These are phyloP conservation scores for Neopipo cinnamomea DNA, from an alignment of 2,113 vertebrate genomes.

Conservation along the genomic window DNA sequence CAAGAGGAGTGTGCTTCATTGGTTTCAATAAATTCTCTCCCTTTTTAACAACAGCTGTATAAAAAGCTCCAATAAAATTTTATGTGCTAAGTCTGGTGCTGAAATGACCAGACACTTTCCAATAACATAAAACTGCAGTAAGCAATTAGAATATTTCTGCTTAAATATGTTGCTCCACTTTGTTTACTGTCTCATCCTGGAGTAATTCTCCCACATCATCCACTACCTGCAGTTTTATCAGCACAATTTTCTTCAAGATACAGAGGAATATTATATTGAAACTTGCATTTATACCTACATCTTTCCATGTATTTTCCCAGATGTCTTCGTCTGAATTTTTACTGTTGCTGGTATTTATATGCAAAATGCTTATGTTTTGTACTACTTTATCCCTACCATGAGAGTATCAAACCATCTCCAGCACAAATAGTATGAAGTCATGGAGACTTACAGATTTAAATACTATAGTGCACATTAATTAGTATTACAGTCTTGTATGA, in stretches of 20 bases:
- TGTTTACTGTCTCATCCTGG: slow-evolving; percentile 1
- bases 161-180: slow-evolving; percentile 34
- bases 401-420: not conserved
- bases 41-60: slow-evolving; percentile 40
- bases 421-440: not conserved
- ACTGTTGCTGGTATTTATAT: not conserved
- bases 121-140: slow-evolving; percentile 33
- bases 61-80: slow-evolving; percentile 61
- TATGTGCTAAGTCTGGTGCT: slow-evolving; percentile 38
- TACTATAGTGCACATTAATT: not conserved
- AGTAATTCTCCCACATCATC: not conserved
- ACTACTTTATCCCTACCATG: not conserved
- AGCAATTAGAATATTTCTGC: slow-evolving; percentile 50
- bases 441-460: not conserved
- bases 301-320: not conserved
- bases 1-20: slow-evolving; percentile 11
- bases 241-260: not conserved
- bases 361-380: not conserved
- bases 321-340: not conserved
- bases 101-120: slow-evolving; percentile 56
- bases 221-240: not conserved
- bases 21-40: slow-evolving; percentile 54
- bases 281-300: not conserved
- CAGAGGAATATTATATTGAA: not conserved
- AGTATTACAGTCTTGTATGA: not conserved